Evolutionary conservation across 2,888 invertebrate species (phyloP), one percentile per base, ranked within the genome.

Genomic region (Dendrolimus pini): DNA sequence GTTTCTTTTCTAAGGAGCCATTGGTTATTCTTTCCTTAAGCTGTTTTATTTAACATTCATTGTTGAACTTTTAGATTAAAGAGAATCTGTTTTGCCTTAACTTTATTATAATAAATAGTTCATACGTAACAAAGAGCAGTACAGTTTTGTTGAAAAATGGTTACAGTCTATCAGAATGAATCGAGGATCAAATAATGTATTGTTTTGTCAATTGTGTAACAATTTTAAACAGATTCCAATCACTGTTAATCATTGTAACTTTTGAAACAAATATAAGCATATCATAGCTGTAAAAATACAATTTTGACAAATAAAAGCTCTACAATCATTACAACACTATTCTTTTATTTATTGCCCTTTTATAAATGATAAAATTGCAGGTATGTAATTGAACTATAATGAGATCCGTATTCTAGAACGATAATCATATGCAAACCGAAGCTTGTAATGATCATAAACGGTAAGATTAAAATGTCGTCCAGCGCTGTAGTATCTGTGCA

Each of bases 271-370:
- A 94, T 93, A 93, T 94, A 95, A 95, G 96, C 96, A 96, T 96
- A 96, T 96, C 95, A 96, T 96, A 96, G 95, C 94, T 95, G 95
- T 96, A 95, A 95, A 94, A 94, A 93, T 93, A 93, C 93, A 93
- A 94, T 94, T 93, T 94, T 94, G 94, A 94, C 93, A 94, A 94
- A 94, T 94, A 94, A 94, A 94, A 94, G 92, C 92, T 92, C 91
- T 90, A 93, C 92, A 93, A 88, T 88, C 89, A 90, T 88, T 89
- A 87, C 82, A 83, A 73, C 78, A 72, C 61, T 69, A 68, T 65
- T 79, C 60, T 85, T 86, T 84, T 72, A 80, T 78, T 83, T 56
- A 42, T 54, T 55, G 8, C 12, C 47, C 54, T 18, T 9, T 42
- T 56, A 52, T 14, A 14, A 8, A 30, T 53, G 12, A n/a, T 12